Evolutionary conservation across 2,888 invertebrate species (phyloP), one percentile per base, ranked within the genome.

Genomic region (Anarsia innoxiella): DNA sequence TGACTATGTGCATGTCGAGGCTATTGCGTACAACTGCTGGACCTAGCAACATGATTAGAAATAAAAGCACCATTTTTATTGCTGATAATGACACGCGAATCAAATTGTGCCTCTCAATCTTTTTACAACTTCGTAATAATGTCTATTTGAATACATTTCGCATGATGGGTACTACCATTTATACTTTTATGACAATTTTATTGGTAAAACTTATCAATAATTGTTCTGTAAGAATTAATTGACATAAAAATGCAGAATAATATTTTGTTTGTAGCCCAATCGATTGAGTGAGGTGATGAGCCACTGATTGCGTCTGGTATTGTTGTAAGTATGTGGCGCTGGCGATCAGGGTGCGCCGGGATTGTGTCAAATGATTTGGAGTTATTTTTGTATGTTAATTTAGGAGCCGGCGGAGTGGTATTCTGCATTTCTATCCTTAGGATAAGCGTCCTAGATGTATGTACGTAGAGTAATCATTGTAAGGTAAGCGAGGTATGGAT

Each of bases 401-500:
- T 51, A 44, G 48, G n/a, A 4, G 48, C 54, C 54, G 53, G 46
- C 48, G 49, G 54, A 48, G 51, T 51, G 37, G 56, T 68, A 60
- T 73, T 73, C 68, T 75, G 74, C 71, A 70, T 73, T 72, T 72
- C 59, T 74, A 71, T 68, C 58, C 44, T 53, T 75, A 75, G 69
- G 43, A 37, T 82, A 82, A 80, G 75, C 48, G 57, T 68, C 60
- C 55, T 82, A 82, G 75, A 40, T 71, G 61, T 78, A 77, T 62
- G 66, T 71, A 66, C 57, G 52, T 79, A 76, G 67, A 59, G 36
- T 77, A 71, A 73, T 68, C 62, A 65, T 56, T 65, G 61, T 73
- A 75, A 70, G 64, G 59, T 78, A 80, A 79, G 74, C 52, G 65
- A 80, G 78, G 69, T 77, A 77, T 61, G 71, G 71, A 79, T 69